These are phyloP conservation scores for Mythimna impura DNA, from an alignment of 2,888 invertebrate species.

Conservation along the genomic window DNA sequence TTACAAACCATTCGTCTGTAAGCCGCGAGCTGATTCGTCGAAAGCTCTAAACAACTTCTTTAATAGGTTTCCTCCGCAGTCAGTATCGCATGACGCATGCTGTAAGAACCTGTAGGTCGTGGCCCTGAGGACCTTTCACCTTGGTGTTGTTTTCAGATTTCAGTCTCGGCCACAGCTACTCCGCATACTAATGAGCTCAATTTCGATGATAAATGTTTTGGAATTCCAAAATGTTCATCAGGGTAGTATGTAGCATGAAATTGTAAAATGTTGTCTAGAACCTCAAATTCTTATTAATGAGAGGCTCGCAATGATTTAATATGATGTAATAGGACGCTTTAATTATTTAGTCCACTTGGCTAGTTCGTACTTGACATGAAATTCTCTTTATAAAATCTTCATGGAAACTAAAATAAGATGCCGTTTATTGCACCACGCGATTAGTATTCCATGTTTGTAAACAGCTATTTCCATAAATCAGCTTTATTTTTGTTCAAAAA, in stretches of 20 bases:
- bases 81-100: neutral
- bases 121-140: neutral
- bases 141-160: slow-evolving; percentile 3
- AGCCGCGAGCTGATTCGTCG: neutral
- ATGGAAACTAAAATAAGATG: no score
- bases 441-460: no score
- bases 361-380: no score
- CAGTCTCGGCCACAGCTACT: neutral
- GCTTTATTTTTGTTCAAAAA: no score
- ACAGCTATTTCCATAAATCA: no score
- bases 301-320: neutral
- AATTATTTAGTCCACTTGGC: neutral
- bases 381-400: no score
- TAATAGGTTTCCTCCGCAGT: neutral
- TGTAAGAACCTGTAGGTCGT: neutral
- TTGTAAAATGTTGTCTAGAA: slow-evolving; percentile 1
- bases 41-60: neutral
- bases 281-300: neutral
- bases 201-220: slow-evolving; percentile 5
- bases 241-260: neutral
- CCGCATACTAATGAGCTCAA: slow-evolving; percentile 9
- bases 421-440: no score
- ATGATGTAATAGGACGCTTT: neutral
- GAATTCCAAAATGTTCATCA: slow-evolving; percentile 7
- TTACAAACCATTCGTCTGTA: neutral